These are phyloP conservation scores for Maniola jurtina DNA, from an alignment of 1,140 invertebrate species.

Conservation along the genomic window DNA sequence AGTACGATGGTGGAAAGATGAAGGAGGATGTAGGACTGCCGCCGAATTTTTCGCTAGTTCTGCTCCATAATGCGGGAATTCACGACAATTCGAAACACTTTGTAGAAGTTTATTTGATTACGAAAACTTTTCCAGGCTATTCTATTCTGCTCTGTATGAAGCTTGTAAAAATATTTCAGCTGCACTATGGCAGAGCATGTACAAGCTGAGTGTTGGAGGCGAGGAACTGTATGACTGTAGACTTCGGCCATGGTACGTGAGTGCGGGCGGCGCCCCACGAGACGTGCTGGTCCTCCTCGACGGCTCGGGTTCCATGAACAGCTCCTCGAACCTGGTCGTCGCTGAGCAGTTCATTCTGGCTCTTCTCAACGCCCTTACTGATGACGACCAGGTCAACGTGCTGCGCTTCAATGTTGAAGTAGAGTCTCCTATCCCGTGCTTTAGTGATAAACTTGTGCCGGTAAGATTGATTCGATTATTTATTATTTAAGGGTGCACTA, in stretches of 20 bases:
- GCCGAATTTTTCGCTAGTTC: too few species aligned
- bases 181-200: constrained; percentile 61
- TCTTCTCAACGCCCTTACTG: constrained; percentile 94
- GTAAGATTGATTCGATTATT: constrained; percentile 43
- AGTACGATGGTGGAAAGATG: too few species aligned
- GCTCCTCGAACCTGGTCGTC: constrained; percentile 83
- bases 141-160: background rate
- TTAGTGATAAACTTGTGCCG: constrained; percentile 67
- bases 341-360: constrained; percentile 92
- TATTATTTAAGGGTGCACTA: background rate
- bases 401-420: constrained; percentile 80
- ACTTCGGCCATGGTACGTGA: constrained; percentile 93
- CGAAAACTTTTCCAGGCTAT: too few species aligned
- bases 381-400: constrained; percentile 97
- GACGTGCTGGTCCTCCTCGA: constrained; percentile 95
- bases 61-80: too few species aligned
- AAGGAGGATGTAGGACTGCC: too few species aligned
- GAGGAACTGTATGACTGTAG: constrained; percentile 86
- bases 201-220: constrained; percentile 46
- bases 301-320: constrained; percentile 95
- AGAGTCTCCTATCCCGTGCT: constrained; percentile 59
- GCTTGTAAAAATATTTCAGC: constrained; percentile 38
- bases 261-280: constrained; percentile 94
- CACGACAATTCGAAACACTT: too few species aligned
- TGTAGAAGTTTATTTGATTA: too few species aligned